Conservation (phyloP, 1,140 invertebrate genomes). For the Lordiphosa mommai region DNA sequence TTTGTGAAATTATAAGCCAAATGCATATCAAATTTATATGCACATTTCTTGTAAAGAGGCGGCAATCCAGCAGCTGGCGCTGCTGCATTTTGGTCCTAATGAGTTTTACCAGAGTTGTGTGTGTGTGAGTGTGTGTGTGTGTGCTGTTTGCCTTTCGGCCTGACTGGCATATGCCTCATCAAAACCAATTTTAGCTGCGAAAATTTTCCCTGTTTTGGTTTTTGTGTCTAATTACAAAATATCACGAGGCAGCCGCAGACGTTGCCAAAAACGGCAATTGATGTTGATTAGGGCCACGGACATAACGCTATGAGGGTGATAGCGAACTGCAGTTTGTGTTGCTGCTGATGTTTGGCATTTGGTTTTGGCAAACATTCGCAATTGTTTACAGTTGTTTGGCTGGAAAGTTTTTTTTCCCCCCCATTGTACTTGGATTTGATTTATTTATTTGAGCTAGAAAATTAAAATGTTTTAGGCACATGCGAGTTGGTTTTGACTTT, state of each 20-base stretch:
- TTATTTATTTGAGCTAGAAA: too few species aligned
- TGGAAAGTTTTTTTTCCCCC: too few species aligned
- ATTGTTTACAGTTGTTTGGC: slow-evolving; percentile 12
- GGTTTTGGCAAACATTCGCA: slow-evolving; percentile 1
- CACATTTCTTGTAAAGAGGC: slow-evolving; percentile 1
- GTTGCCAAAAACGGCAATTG: slow-evolving; percentile 36
- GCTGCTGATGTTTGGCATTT: too few species aligned
- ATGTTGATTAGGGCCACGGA: slow-evolving; percentile 45
- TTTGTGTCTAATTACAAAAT: slow-evolving; percentile 64
- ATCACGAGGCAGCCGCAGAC: slow-evolving; percentile 31
- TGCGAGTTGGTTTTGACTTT: too few species aligned
- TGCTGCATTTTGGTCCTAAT: slow-evolving; percentile 59
- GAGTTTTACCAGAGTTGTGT: slow-evolving; percentile 72
- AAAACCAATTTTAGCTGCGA: slow-evolving; percentile 24
- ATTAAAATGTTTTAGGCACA: too few species aligned
- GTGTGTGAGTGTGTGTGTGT: too few species aligned
- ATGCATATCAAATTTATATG: not conserved
- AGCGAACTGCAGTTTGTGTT: too few species aligned
- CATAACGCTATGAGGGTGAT: too few species aligned
- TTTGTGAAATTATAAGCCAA: too few species aligned
- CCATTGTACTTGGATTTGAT: too few species aligned
- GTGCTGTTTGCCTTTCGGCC: too few species aligned
- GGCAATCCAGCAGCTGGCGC: slow-evolving; percentile 17
- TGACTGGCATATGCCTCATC: not conserved
- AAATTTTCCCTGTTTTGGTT: slow-evolving; percentile 31